Conservation (phyloP, 2,797 vertebrate genomes). For the Leptatherina wallacei region DNA sequence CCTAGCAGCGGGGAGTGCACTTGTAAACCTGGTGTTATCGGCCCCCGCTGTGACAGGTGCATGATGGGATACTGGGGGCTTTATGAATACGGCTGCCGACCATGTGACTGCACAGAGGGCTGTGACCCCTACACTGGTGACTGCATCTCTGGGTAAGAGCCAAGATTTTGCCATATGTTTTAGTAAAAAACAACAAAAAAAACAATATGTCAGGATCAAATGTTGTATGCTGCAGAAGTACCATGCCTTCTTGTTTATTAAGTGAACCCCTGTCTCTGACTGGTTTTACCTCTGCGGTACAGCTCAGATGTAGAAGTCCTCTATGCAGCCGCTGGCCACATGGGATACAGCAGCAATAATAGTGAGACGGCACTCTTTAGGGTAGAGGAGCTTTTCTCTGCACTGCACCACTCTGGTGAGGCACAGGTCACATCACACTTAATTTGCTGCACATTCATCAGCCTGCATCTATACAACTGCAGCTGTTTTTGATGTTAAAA, state of each 20-base stretch:
- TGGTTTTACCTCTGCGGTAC: slow-evolving; percentile 65
- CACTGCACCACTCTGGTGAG: slow-evolving; percentile 94
- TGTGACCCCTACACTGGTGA: slow-evolving; percentile 89
- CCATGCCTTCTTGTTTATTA: slow-evolving; percentile 48
- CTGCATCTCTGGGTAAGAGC: slow-evolving; percentile 87
- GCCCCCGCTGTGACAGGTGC: slow-evolving; percentile 88
- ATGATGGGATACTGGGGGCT: slow-evolving; percentile 93
- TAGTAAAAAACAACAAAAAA: slow-evolving; percentile 1
- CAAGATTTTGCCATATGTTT: slow-evolving; percentile 32
- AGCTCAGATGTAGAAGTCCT: slow-evolving; percentile 84
- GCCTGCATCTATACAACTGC: slow-evolving; percentile 16
- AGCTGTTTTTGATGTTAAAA: slow-evolving; percentile 12
- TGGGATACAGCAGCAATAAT: slow-evolving; percentile 77
- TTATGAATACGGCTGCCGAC: slow-evolving; percentile 87
- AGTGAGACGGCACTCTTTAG: slow-evolving; percentile 82
- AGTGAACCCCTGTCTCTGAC: slow-evolving; percentile 43
- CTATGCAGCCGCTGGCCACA: slow-evolving; percentile 68
- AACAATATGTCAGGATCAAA: background rate
- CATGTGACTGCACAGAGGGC: slow-evolving; percentile 88
- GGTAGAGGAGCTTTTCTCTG: slow-evolving; percentile 94
- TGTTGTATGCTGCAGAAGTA: slow-evolving; percentile 12
- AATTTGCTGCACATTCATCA: slow-evolving; percentile 33
- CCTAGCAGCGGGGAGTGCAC: slow-evolving; percentile 88
- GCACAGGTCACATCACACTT: slow-evolving; percentile 60
- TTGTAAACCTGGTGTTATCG: slow-evolving; percentile 91